Evolutionary conservation across 2,797 vertebrate genomes (phyloP), one percentile per base, ranked within the genome.

Genomic region (Microchirus variegatus): DNA sequence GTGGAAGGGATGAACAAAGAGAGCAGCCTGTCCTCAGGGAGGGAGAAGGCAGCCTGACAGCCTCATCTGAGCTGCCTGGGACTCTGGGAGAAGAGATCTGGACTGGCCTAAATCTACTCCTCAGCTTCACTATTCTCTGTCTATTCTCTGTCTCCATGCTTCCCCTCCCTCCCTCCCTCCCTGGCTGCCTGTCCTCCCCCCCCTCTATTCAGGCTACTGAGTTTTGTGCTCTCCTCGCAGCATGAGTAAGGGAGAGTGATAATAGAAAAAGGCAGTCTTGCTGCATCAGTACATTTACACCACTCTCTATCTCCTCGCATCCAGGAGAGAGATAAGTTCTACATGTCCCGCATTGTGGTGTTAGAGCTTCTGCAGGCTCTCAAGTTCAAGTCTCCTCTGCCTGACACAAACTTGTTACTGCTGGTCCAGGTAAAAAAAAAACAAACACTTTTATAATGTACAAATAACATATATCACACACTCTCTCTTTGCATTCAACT

Each of bases 301-400:
- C 67, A 59, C 67, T 87, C 76, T 90, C 57, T 60, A 67, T 86
- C 74, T 80, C 75, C 61, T 85, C 1, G 16, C 80, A 69, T 81
- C 74, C 86, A 99, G 98, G 98, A 99, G 86, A 93, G 98, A 80
- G 98, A 99, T 91, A 99, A 99, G 89, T 97, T 97, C 92, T 99
- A 99, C 90, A 94, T 99, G 93, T 97, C 96, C 4, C 96, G 98
- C 56, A 95, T 96, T 61, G 96, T 98, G 75, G 95, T 99, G 78
- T 45, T 99, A 78, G 98, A 99, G 83, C 94, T 99, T 70, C 93
- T 99, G 58, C 98, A 99, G 87, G 98, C 98, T 42, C 91, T 99
- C 69, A 99, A 99, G 91, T 95, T 99, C 80, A 99, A 99, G 82
- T 99, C 97, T 10, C 94, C 97, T 16, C 91, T 99, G 71, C 98